Evolutionary conservation across 1,140 invertebrate species (phyloP).

Genomic region (Pentalonia nigronervosa): DNA sequence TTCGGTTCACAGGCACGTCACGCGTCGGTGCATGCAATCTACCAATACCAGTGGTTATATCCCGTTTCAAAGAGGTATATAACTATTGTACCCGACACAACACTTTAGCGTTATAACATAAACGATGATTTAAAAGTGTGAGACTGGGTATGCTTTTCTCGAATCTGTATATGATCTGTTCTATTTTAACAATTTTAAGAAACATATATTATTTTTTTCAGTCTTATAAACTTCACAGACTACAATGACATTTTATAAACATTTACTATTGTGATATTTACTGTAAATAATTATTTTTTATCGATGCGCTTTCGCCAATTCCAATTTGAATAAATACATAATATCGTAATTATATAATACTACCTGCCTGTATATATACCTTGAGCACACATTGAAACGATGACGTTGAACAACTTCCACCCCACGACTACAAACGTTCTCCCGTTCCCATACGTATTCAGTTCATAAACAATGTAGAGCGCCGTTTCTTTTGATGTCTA

Average conservation of each 20-base stretch:
- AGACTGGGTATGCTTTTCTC: neutral
- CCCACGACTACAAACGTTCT: neutral
- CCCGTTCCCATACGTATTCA: neutral
- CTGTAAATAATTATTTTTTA: no score
- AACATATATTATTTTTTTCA: neutral
- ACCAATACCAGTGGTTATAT: neutral
- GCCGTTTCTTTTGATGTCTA: conserved; percentile 4
- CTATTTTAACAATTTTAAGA: neutral
- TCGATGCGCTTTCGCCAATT: no score
- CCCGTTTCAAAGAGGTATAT: neutral
- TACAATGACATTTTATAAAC: no score
- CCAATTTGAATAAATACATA: neutral
- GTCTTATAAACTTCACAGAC: neutral
- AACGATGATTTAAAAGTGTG: neutral
- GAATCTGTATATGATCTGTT: neutral
- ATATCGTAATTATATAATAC: neutral
- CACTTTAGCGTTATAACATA: neutral
- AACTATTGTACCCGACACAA: neutral
- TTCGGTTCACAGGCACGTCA: neutral
- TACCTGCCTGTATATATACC: neutral
- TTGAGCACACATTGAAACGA: neutral
- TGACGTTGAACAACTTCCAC: neutral
- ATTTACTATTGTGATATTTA: no score
- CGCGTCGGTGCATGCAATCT: neutral
- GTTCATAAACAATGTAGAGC: neutral